phyloP scores from a whole-genome alignment of 2,888 invertebrate genomes.

The Tetranychus truncatus region DNA sequence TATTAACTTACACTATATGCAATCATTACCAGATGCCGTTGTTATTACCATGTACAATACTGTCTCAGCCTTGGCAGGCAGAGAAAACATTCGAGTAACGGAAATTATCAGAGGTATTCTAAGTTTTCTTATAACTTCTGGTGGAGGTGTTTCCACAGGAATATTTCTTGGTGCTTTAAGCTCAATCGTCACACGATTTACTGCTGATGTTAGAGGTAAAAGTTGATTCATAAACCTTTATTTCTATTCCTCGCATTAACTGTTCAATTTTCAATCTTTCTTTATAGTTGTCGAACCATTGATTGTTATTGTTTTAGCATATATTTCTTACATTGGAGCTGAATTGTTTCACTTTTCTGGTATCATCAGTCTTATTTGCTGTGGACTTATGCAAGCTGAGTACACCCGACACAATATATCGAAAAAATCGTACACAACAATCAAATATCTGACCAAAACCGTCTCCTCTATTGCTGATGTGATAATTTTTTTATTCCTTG shows the following conservation, averaged over 20 bases:
- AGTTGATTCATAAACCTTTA: neutral
- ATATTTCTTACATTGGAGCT: slow-evolving; percentile 38
- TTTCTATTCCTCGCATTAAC: neutral
- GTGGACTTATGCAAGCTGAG: slow-evolving; percentile 35
- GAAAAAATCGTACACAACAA: slow-evolving; percentile 38
- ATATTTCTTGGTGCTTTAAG: slow-evolving; percentile 36
- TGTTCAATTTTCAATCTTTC: neutral
- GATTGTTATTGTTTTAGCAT: slow-evolving; percentile 38
- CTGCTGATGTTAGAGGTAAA: slow-evolving; percentile 31
- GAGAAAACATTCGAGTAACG: neutral
- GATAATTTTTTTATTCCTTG: slow-evolving; percentile 42
- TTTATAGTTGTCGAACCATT: slow-evolving; percentile 40
- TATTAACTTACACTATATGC: neutral
- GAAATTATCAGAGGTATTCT: slow-evolving; percentile 32
- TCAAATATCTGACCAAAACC: slow-evolving; percentile 40
- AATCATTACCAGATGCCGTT: slow-evolving; percentile 18
- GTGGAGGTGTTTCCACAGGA: slow-evolving; percentile 38
- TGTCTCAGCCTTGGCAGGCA: slow-evolving; percentile 2
- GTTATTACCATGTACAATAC: slow-evolving; percentile 20
- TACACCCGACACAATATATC: slow-evolving; percentile 41
- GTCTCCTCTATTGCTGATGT: slow-evolving; percentile 39
- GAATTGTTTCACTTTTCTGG: slow-evolving; percentile 42
- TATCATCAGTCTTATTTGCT: slow-evolving; percentile 36
- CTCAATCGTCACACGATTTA: slow-evolving; percentile 32
- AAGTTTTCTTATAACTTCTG: slow-evolving; percentile 38